These are phyloP conservation scores for Acrocephalus kingi DNA, from an alignment of 2,113 vertebrate species.

Conservation along the genomic window DNA sequence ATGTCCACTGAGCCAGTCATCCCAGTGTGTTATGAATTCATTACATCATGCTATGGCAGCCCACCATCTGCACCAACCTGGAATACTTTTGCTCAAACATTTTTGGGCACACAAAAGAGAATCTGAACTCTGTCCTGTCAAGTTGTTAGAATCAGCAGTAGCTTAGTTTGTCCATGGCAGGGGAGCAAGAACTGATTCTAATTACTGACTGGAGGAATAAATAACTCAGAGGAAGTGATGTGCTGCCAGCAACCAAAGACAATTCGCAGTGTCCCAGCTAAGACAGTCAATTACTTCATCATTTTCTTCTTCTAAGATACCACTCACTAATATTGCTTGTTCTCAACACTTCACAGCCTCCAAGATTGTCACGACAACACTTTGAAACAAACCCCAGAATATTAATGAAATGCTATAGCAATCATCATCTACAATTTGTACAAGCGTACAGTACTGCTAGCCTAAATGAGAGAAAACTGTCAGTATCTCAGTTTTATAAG, in stretches of 20 bases:
- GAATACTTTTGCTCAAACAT: neutral
- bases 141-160: neutral
- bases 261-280: slow-evolving; percentile 11
- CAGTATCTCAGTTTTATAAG: neutral
- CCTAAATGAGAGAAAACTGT: neutral
- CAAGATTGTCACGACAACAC: neutral
- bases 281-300: slow-evolving; percentile 19
- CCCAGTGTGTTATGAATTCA: fast-evolving
- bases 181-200: slow-evolving; percentile 13
- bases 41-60: fast-evolving
- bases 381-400: neutral
- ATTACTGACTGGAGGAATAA: slow-evolving; percentile 46
- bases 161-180: neutral
- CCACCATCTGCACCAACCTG: neutral
- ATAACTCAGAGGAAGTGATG: slow-evolving; percentile 36
- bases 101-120: neutral
- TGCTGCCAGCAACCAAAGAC: slow-evolving; percentile 38
- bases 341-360: neutral
- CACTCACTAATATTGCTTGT: neutral
- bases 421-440: neutral
- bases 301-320: neutral
- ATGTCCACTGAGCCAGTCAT: neutral
- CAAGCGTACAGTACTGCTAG: neutral
- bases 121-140: neutral
- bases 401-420: neutral